Conservation (phyloP, 2,113 vertebrate genomes). For the Raja brachyura region DNA sequence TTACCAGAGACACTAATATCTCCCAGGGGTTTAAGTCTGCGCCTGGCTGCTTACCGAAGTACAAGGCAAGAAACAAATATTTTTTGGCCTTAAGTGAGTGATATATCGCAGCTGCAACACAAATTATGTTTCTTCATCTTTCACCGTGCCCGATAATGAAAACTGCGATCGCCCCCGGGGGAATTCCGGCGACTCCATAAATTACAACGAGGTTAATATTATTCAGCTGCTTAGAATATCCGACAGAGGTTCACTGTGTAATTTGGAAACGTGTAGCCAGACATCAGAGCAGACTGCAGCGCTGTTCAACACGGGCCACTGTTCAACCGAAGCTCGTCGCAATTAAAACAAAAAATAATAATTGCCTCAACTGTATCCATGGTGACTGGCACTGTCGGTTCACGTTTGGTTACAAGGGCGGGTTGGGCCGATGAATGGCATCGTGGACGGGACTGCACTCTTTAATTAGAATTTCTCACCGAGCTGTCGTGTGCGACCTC, state of each 20-base stretch:
- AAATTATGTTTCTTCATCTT: background rate
- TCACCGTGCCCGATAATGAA: background rate
- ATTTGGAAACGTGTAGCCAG: background rate
- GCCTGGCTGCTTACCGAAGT: background rate
- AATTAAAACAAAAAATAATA: slow-evolving; percentile 2
- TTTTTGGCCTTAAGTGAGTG: background rate
- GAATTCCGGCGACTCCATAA: background rate
- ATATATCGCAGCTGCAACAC: slow-evolving; percentile 13
- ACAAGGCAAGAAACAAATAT: background rate
- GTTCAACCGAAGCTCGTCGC: background rate
- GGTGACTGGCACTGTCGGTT: background rate
- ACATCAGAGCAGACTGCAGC: background rate
- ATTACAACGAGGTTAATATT: background rate
- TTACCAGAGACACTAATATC: background rate
- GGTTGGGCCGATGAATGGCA: background rate
- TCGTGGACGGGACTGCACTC: too few species aligned
- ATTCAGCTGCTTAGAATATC: slow-evolving; percentile 18
- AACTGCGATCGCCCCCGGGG: background rate
- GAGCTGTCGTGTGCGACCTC: background rate
- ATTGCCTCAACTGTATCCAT: slow-evolving; percentile 4
- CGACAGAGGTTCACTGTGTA: background rate
- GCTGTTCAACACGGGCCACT: background rate
- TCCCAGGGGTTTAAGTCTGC: background rate
- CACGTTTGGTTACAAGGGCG: background rate
- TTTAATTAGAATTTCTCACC: background rate